Evolutionary conservation across 2,113 vertebrate species (phyloP).

Genomic region (Motacilla alba): DNA sequence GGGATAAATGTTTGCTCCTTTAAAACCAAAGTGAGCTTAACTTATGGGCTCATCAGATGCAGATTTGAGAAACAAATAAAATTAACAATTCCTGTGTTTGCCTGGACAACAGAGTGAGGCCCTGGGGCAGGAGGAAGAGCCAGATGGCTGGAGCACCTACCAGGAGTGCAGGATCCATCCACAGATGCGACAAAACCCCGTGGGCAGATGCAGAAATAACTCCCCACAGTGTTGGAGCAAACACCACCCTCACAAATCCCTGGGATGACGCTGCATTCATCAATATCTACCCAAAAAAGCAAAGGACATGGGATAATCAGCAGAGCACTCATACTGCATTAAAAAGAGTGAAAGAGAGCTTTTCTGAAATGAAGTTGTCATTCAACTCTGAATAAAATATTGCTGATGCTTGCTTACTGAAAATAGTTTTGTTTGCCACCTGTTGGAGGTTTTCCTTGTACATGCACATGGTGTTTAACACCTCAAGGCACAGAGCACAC

Average conservation of each 20-base stretch:
- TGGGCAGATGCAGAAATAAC: constrained; percentile 93
- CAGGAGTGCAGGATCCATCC: constrained; percentile 90
- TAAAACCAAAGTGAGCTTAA: background rate
- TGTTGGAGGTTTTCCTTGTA: background rate
- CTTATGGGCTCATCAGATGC: background rate
- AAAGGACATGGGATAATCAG: background rate
- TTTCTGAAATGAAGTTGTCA: background rate
- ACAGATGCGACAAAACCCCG: constrained; percentile 82
- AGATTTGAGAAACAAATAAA: background rate
- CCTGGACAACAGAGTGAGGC: background rate
- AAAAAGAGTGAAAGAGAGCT: background rate
- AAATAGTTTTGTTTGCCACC: background rate
- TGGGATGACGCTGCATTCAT: constrained; percentile 87
- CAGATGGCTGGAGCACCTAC: constrained; percentile 71
- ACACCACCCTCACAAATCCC: constrained; percentile 89
- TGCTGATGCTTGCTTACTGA: background rate
- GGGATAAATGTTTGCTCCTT: background rate
- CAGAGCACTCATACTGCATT: background rate
- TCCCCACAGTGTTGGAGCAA: constrained; percentile 92
- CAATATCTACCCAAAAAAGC: constrained; percentile 81
- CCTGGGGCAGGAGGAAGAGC: accelerated
- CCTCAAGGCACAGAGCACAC: background rate
- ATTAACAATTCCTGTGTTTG: background rate
- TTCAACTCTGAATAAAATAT: background rate
- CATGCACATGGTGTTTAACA: background rate